These are phyloP conservation scores for Cephus pulcher DNA, from an alignment of 2,888 invertebrate genomes.

Conservation along the genomic window DNA sequence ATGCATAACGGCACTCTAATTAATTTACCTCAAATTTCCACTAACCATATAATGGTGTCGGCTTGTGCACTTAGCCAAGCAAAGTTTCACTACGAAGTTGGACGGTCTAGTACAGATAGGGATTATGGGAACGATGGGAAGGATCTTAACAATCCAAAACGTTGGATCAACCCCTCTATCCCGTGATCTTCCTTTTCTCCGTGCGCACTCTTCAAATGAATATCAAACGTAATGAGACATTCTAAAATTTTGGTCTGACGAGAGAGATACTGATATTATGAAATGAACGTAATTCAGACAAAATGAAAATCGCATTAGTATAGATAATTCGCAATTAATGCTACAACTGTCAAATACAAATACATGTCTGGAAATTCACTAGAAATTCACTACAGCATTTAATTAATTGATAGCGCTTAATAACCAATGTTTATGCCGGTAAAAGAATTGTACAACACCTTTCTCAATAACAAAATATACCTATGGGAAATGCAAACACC, in stretches of 20 bases:
- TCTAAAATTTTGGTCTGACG: background rate
- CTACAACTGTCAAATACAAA: background rate
- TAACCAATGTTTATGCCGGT: background rate
- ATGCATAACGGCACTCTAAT: constrained; percentile 14
- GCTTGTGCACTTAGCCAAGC: background rate
- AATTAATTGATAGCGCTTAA: background rate
- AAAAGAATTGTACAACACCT: background rate
- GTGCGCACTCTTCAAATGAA: background rate
- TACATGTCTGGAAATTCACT: background rate
- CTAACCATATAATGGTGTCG: constrained; percentile 20
- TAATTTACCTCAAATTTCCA: constrained; percentile 23
- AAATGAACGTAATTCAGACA: background rate
- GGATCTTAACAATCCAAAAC: constrained; percentile 13
- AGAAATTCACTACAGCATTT: background rate
- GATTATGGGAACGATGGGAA: background rate
- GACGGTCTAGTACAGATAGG: background rate
- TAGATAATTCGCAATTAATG: background rate
- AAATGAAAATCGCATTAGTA: background rate
- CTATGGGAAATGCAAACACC: background rate
- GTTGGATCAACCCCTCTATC: background rate
- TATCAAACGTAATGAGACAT: background rate
- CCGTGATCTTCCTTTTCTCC: background rate
- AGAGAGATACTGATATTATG: background rate
- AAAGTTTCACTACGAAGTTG: background rate
- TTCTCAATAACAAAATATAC: background rate